These are phyloP conservation scores for Drosophila setosimentum DNA, from an alignment of 2,888 invertebrate genomes.

Conservation along the genomic window DNA sequence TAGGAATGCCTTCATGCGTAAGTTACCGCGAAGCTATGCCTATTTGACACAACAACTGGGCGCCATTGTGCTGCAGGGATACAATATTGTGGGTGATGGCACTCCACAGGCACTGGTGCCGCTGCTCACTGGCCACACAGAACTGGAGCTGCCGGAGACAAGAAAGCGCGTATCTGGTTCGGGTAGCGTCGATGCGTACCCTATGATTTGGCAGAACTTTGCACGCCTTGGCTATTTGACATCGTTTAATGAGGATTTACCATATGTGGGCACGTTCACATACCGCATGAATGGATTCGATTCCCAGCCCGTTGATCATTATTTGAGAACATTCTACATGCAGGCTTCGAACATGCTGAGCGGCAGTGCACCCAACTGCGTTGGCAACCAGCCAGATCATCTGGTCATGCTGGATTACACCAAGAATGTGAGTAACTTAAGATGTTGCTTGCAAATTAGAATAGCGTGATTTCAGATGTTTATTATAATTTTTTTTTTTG, in stretches of 20 bases:
- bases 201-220: constrained; percentile 94
- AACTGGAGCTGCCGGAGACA: constrained; percentile 95
- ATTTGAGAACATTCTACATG: constrained; percentile 92
- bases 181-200: constrained; percentile 90
- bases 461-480: background rate
- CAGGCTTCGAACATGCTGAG: constrained; percentile 87
- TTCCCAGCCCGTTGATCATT: constrained; percentile 94
- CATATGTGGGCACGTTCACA: constrained; percentile 94
- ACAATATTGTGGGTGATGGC: constrained; percentile 94
- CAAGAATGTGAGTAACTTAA: constrained; percentile 87
- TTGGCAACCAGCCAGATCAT: constrained; percentile 91
- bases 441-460: background rate
- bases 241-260: constrained; percentile 95
- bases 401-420: constrained; percentile 88
- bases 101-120: constrained; percentile 95
- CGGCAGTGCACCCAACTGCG: constrained; percentile 88
- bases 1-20: constrained; percentile 91
- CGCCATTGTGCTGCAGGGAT: constrained; percentile 90
- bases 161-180: constrained; percentile 89
- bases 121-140: constrained; percentile 93
- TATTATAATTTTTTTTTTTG: background rate
- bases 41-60: constrained; percentile 88
- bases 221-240: constrained; percentile 90
- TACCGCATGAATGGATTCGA: constrained; percentile 95
- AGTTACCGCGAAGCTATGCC: constrained; percentile 91